Evolutionary conservation across 2,888 invertebrate genomes (phyloP).

Genomic region (Drosophila picticornis): DNA sequence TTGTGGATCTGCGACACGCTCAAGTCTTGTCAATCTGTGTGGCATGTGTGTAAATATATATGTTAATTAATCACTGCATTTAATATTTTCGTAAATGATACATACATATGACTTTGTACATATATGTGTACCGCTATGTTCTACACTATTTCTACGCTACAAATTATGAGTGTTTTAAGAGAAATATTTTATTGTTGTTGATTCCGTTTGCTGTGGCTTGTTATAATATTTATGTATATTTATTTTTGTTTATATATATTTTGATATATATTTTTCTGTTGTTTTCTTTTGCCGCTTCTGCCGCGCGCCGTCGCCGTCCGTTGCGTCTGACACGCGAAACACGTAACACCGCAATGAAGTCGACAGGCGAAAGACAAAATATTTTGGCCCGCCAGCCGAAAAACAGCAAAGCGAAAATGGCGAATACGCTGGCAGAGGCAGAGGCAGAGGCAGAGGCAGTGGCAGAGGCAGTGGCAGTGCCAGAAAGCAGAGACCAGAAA

Average conservation of each 20-base stretch:
- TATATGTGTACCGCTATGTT: constrained; percentile 26
- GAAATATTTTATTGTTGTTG: constrained; percentile 46
- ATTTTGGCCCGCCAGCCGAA: constrained; percentile 80
- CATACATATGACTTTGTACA: constrained; percentile 21
- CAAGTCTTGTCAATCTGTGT: constrained; percentile 10
- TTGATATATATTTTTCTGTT: constrained; percentile 8
- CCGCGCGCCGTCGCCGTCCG: constrained; percentile 63
- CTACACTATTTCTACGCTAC: constrained; percentile 52
- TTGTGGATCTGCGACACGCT: constrained; percentile 16
- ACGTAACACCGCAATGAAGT: constrained; percentile 86
- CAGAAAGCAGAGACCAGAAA: constrained; percentile 26
- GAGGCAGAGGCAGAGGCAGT: constrained; percentile 18
- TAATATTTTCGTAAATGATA: constrained; percentile 13
- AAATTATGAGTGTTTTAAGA: constrained; percentile 38
- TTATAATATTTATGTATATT: constrained; percentile 9
- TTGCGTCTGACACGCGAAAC: constrained; percentile 85
- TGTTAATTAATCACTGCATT: constrained; percentile 8
- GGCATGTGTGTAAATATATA: not conserved
- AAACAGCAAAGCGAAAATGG: constrained; percentile 70
- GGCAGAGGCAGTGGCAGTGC: constrained; percentile 28
- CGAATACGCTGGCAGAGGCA: constrained; percentile 52
- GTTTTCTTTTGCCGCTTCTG: constrained; percentile 53
- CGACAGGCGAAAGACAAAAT: constrained; percentile 70
- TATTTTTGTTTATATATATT: constrained; percentile 11
- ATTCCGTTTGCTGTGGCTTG: constrained; percentile 12